These are phyloP conservation scores for Albula glossodonta DNA, from an alignment of 2,113 vertebrate genomes.

Conservation along the genomic window DNA sequence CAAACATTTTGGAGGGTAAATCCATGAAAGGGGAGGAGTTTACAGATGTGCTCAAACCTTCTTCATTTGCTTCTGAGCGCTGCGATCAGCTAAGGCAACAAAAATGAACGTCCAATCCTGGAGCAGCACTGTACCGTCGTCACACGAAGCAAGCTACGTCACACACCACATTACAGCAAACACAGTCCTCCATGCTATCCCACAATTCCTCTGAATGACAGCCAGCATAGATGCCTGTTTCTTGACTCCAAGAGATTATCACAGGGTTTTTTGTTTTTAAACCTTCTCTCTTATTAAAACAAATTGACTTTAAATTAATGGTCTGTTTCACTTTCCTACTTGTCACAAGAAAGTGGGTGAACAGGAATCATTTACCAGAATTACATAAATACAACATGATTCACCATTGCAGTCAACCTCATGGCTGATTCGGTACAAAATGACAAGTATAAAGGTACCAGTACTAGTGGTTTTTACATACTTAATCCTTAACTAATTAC, in stretches of 20 bases:
- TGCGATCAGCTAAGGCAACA: constrained; percentile 72
- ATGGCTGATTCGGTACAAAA: constrained; percentile 80
- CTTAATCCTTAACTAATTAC: constrained; percentile 68
- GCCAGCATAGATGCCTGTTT: constrained; percentile 38
- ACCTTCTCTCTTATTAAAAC: constrained; percentile 41
- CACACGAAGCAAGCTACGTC: constrained; percentile 75
- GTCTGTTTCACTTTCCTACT: constrained; percentile 64
- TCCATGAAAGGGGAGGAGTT: neutral
- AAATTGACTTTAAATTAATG: constrained; percentile 53
- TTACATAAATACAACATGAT: constrained; percentile 81
- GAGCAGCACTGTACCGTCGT: constrained; percentile 72
- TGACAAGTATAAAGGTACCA: constrained; percentile 80
- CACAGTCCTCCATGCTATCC: constrained; percentile 58
- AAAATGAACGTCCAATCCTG: constrained; percentile 68
- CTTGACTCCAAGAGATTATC: constrained; percentile 60
- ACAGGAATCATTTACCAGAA: constrained; percentile 67
- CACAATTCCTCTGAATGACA: constrained; percentile 57
- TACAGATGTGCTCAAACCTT: neutral
- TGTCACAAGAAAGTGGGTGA: constrained; percentile 67
- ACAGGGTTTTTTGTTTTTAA: constrained; percentile 55
- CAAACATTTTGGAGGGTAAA: constrained; percentile 55
- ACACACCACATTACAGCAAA: constrained; percentile 65
- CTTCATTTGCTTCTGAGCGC: constrained; percentile 25
- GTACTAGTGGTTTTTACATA: constrained; percentile 75
- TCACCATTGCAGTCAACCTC: constrained; percentile 80